Evolutionary conservation across 2,113 vertebrate genomes (phyloP), one percentile per base, ranked within the genome.

Genomic region (Clarias macrocephalus): DNA sequence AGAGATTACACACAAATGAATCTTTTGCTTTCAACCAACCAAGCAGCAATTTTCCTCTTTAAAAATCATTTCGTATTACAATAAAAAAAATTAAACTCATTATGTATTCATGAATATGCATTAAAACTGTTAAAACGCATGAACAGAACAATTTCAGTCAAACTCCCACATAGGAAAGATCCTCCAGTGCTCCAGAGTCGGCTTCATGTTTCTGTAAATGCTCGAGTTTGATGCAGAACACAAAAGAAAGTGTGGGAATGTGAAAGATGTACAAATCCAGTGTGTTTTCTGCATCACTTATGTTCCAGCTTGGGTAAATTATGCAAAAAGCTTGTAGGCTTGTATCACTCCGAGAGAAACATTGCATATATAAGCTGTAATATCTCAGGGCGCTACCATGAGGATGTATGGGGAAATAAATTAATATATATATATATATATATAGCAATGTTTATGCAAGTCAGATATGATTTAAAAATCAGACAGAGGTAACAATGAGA

Each of bases 281-380:
- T 88, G 83, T 19, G 57, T 72, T 86, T 87, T 62, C 66, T 52
- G 81, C 63, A 82, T 88, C 85, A 85, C 68, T 88, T 63, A 28
- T 88, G 82, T 82, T 87, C 82, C 62, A 60, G 88, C 60, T 73
- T 25, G 70, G 82, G 81, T 87, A 79, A 88, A 83, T 90, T 84
- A 90, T 89, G 85, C 62, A 89, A 90, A 89, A 88, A 86, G 85
- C 88, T 88, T 68, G 60, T 80, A 90, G 86, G 88, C 72, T 87
- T 87, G 84, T 82, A 60, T 73, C 66, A 63, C 80, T 88, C 11
- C 10, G 60, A 84, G 88, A 83, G 59, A 84, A 79, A 60, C 21
- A 79, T 82, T 68, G 85, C 90, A 90, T 73, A 88, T 90, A 77
- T 72, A 84, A 83, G 54, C 42, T 18, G 42, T 12, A n/a, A n/a